Evolutionary conservation across 2,113 vertebrate species (phyloP).

Genomic region (Pundamilia nyererei): DNA sequence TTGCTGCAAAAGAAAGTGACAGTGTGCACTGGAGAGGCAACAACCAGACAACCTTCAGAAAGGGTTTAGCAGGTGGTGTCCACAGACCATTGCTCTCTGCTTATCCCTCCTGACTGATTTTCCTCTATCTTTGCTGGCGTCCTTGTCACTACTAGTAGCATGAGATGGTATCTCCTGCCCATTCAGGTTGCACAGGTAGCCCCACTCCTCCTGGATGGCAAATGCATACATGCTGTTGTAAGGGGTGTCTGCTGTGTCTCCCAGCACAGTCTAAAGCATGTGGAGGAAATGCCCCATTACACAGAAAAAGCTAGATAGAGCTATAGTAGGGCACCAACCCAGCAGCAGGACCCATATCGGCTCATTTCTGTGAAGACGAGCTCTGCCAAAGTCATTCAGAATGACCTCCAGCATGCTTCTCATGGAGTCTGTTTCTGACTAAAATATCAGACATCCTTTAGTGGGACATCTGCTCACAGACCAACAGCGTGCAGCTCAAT

Average conservation of each 20-base stretch:
- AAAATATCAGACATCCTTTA: not conserved
- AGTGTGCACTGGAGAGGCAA: not conserved
- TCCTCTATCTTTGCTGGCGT: not conserved
- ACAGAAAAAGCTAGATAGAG: not conserved
- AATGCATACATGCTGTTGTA: not conserved
- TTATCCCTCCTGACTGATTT: not conserved
- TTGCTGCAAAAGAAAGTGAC: not conserved
- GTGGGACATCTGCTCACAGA: not conserved
- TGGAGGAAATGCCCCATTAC: not conserved
- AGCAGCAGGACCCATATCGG: accelerated
- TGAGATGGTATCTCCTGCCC: not conserved
- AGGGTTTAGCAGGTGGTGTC: not conserved
- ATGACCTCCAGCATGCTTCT: not conserved
- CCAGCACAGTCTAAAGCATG: not conserved
- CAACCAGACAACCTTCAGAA: not conserved
- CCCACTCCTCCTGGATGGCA: not conserved
- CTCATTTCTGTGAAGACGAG: not conserved
- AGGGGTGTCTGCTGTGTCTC: not conserved
- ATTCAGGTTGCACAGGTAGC: not conserved
- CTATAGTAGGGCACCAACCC: not conserved
- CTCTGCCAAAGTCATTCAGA: not conserved
- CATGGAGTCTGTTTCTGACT: not conserved
- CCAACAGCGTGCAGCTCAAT: not conserved
- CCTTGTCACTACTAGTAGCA: not conserved
- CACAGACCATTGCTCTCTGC: not conserved